These are phyloP conservation scores for Blennius ocellaris DNA, from an alignment of 2,113 vertebrate genomes.

Conservation along the genomic window DNA sequence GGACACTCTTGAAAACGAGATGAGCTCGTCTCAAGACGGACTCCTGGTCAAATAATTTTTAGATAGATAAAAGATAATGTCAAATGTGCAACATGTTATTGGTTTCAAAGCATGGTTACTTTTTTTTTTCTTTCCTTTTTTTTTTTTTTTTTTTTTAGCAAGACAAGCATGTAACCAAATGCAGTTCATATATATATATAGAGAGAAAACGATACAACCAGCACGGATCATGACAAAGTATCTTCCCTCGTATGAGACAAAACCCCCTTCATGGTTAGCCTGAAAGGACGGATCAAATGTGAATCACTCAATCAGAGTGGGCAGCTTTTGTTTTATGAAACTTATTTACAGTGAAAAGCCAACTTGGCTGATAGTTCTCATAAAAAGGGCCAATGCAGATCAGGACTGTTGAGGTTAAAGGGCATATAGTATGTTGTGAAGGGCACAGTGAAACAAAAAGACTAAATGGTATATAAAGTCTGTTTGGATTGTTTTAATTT, in stretches of 20 bases:
- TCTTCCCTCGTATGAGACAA: constrained; percentile 87
- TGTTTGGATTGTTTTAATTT: constrained; percentile 4
- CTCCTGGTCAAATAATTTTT: constrained; percentile 89
- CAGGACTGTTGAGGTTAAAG: constrained; percentile 58
- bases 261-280: constrained; percentile 77
- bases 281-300: constrained; percentile 68
- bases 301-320: constrained; percentile 67
- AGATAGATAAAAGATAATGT: constrained; percentile 86
- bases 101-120: constrained; percentile 82
- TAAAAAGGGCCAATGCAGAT: constrained; percentile 83
- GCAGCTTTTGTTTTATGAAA: constrained; percentile 46
- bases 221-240: constrained; percentile 85
- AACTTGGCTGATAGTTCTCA: constrained; percentile 47
- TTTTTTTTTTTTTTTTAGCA: constrained; percentile 72
- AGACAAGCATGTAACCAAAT: constrained; percentile 86
- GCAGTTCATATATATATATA: constrained; percentile 67
- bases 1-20: constrained; percentile 90
- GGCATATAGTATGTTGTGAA: constrained; percentile 56
- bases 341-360: constrained; percentile 29
- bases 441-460: constrained; percentile 41
- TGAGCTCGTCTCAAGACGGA: constrained; percentile 89
- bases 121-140: constrained; percentile 50
- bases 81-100: constrained; percentile 85
- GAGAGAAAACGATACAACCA: constrained; percentile 79
- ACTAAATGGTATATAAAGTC: constrained; percentile 31